Evolutionary conservation across 2,888 invertebrate genomes (phyloP), one percentile per base, ranked within the genome.

Genomic region (Unio pictorum): DNA sequence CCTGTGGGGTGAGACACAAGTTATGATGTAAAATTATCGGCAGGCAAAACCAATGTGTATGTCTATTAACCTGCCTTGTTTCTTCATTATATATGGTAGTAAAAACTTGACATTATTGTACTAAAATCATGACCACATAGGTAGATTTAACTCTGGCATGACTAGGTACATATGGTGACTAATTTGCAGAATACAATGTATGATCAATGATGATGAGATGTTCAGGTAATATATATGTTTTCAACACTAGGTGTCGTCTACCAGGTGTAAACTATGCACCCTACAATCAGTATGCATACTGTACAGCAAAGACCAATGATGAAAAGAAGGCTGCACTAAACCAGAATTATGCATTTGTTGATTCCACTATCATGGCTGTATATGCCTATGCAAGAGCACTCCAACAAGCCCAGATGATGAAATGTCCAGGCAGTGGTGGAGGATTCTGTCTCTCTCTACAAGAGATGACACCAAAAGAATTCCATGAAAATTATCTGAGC

Each of bases 341-440:
- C 69, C 64, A 66, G 1, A 78, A 79, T 69, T 78, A 70, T 23
- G 67, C 78, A 0, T 82, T 67, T 61, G 82, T 84, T 0, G 85
- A 85, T 45, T 71, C 82, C 20, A 81, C 84, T 1, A 82, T 88
- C 45, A 74, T 81, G 57, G 84, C 86, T 18, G 81, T 88, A 17
- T 85, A 81, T 72, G 81, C 87, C 3, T 88, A 82, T 68, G 87
- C 86, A 0, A 82, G 78, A 59, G 85, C 85, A 0, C 62, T 87
- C 45, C 76, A 78, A 61, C 66, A 61, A 3, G 84, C 86, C 2
- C 85, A 85, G 45, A 1, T 5, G 8, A 66, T 58, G 20, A 69
- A 62, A 3, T 84, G 86, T 74, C n/a, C n/a, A n/a, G 79, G 81
- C 1, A 62, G 59, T 2, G 8, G 61, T 5, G 63, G 72, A 1